Evolutionary conservation across 1,140 invertebrate genomes (phyloP).

Genomic region (Aradophagus sp.): DNA sequence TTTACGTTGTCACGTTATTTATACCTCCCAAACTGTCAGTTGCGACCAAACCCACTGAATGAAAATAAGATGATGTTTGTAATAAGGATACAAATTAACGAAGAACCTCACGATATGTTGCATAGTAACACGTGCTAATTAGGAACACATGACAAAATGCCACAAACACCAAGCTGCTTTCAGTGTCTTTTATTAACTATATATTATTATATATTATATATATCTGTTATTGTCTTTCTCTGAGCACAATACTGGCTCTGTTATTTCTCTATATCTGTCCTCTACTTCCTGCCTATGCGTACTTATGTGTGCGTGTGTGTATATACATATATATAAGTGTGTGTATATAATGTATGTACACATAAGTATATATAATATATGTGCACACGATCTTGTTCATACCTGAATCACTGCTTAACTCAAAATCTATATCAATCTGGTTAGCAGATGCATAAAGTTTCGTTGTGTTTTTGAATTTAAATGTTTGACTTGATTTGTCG

Average conservation of each 20-base stretch:
- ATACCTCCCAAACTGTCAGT: constrained; percentile 8
- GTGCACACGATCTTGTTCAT: constrained; percentile 21
- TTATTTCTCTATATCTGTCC: constrained; percentile 69
- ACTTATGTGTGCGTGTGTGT: constrained; percentile 61
- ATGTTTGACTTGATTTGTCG: not conserved
- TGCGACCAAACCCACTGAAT: constrained; percentile 1
- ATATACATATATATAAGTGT: constrained; percentile 56
- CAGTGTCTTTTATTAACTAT: constrained; percentile 73
- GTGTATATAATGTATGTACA: constrained; percentile 24
- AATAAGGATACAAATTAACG: not conserved
- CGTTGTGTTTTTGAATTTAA: constrained; percentile 10
- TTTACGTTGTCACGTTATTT: constrained; percentile 35
- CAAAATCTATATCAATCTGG: constrained; percentile 41
- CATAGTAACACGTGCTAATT: constrained; percentile 57
- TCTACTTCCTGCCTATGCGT: constrained; percentile 65
- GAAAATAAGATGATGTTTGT: constrained; percentile 3
- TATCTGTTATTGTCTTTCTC: constrained; percentile 64
- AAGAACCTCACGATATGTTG: constrained; percentile 22
- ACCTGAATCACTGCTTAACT: constrained; percentile 35
- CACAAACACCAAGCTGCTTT: constrained; percentile 74
- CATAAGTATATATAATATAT: constrained; percentile 25
- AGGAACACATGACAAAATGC: constrained; percentile 66
- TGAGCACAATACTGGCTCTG: constrained; percentile 68
- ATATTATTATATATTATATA: constrained; percentile 58
- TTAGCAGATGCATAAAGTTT: constrained; percentile 17